Conservation (phyloP, 2,797 vertebrate species). For the Danio jaintianensis region DNA sequence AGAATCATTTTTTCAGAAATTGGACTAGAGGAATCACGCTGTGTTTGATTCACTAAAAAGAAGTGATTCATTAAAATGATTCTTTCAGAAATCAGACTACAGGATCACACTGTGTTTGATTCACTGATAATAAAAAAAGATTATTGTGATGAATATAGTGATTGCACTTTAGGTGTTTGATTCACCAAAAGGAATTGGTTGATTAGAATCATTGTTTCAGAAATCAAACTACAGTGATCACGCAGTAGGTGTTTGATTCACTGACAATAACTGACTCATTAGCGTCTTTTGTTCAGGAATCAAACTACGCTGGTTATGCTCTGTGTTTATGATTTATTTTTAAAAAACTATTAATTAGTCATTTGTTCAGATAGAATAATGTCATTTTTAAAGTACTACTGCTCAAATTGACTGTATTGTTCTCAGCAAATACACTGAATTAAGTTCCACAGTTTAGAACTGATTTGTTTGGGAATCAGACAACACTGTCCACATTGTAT, state of each 20-base stretch:
- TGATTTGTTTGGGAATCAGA: background rate
- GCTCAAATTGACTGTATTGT: background rate
- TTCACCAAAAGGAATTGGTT: background rate
- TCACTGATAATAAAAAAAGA: too few relatives aligned
- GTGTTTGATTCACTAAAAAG: background rate
- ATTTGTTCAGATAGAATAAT: too few relatives aligned
- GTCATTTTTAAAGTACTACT: background rate
- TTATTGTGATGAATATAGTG: too few relatives aligned
- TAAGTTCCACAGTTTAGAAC: background rate
- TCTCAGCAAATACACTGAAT: background rate
- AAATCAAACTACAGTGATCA: rapidly evolving
- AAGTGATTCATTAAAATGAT: background rate
- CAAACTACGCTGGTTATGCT: too few relatives aligned
- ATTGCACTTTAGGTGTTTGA: too few relatives aligned
- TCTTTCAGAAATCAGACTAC: background rate
- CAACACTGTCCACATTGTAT: background rate
- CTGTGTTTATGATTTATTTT: too few relatives aligned
- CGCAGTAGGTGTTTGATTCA: background rate
- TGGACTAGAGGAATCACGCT: background rate
- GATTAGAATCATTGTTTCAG: background rate
- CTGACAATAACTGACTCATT: background rate
- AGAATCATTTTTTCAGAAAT: background rate
- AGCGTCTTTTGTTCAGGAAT: background rate
- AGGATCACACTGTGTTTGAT: background rate
- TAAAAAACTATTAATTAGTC: too few relatives aligned